Evolutionary conservation across 2,797 vertebrate genomes (phyloP).

Genomic region (Artibeus jamaicensis): DNA sequence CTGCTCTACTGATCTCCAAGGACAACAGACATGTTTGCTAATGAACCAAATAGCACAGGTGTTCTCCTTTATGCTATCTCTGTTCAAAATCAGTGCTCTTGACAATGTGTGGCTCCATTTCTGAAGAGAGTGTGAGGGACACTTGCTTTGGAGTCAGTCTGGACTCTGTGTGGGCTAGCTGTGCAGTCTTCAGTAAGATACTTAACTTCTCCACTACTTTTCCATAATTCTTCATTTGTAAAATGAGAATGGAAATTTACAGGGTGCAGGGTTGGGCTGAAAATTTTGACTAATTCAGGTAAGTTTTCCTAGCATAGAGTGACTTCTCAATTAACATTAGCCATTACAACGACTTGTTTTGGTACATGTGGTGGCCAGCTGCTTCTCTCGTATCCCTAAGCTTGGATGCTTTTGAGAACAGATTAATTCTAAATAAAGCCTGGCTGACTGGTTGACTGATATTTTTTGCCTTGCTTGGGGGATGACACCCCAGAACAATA

Average conservation of each 20-base stretch:
- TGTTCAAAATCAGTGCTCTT: not conserved
- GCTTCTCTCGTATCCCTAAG: constrained; percentile 36
- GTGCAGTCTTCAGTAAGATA: not conserved
- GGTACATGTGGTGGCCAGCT: constrained; percentile 44
- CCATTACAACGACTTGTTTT: constrained; percentile 56
- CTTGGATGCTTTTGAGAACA: constrained; percentile 57
- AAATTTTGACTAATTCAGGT: constrained; percentile 5
- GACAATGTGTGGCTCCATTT: not conserved
- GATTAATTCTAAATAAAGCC: constrained; percentile 73
- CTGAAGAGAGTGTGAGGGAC: not conserved
- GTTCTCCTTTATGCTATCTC: not conserved
- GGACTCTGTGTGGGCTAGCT: not conserved
- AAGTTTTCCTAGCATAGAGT: not conserved
- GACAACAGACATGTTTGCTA: not conserved
- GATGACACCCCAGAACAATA: constrained; percentile 74
- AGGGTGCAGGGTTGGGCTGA: not conserved
- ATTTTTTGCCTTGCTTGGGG: constrained; percentile 74
- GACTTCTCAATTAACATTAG: constrained; percentile 17
- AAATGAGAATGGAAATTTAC: constrained; percentile 8
- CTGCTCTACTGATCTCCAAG: not conserved
- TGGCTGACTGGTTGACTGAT: constrained; percentile 59
- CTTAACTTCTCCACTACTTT: not conserved
- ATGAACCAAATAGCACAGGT: not conserved
- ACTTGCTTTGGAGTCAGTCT: not conserved
- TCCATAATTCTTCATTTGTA: not conserved